Evolutionary conservation across 2,797 vertebrate genomes (phyloP), one percentile per base, ranked within the genome.

Genomic region (Zenarchopterus dispar): DNA sequence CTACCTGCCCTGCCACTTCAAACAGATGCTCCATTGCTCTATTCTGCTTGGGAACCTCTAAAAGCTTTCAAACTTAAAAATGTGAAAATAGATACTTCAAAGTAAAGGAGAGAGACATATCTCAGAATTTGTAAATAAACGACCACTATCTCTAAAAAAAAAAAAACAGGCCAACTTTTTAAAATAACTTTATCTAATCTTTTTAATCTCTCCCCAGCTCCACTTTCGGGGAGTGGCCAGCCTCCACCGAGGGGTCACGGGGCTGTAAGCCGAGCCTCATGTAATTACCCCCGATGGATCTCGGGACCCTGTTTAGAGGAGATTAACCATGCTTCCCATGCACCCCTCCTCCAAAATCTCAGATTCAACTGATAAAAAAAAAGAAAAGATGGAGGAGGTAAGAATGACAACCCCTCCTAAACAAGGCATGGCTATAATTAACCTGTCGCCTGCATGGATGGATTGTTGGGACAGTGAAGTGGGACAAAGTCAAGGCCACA

Each of bases 211-310:
- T 45, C 5, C 41, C 33, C n/a, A 36, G 47, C 10, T 33, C 48
- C 39, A 17, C 41, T 57, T 58, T 61, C 67, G 60, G 70, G 81
- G 70, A 80, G 72, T 79, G 71, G 46, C 70, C 62, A 58, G 19
- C 65, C 59, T 53, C 63, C 48, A 10, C 23, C 53, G 46, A 51
- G n/a, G 44, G 62, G 72, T 67, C 53, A 18, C 49, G 77, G 75
- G 28, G 45, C 58, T 67, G 78, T 77, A 84, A 90, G 81, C 61
- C 72, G 77, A 84, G 62, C 79, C 74, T 23, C 62, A 33, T 62
- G 76, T 90, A 89, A 91, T 90, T 90, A 90, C 72, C 76, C 63
- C 74, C 54, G 69, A 89, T 89, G 59, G 64, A 77, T 74, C 52
- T 7, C 17, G 70, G 68, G 63, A 67, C 57, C 58, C 86, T 54